phyloP scores from a whole-genome alignment of 2,113 vertebrate genomes.

The Carlito syrichta region DNA sequence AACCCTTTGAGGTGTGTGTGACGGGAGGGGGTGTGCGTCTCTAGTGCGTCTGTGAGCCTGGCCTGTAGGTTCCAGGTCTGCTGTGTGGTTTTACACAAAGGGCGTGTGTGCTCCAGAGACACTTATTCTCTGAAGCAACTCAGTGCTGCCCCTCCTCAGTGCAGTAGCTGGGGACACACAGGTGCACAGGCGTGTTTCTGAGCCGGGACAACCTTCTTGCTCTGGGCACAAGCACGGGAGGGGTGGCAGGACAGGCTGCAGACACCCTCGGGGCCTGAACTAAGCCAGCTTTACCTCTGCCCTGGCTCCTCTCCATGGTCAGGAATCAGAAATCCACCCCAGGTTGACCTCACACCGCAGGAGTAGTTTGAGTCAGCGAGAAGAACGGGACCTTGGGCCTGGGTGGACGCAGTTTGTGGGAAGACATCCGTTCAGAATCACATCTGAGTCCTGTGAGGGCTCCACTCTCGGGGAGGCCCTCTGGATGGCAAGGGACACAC shows the following conservation, averaged over 20 bases:
- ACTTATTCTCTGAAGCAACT: slow-evolving; percentile 53
- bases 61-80: background rate
- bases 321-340: background rate
- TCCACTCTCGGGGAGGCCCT: background rate
- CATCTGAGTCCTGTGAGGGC: rapidly evolving
- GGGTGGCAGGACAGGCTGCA: no score
- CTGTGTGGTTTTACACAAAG: background rate
- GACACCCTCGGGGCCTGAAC: background rate
- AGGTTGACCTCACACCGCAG: rapidly evolving
- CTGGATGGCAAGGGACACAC: rapidly evolving
- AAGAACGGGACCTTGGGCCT: no score
- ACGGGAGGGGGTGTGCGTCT: background rate
- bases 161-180: slow-evolving; percentile 43
- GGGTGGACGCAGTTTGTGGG: background rate
- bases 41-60: background rate
- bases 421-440: background rate
- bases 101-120: background rate
- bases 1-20: background rate
- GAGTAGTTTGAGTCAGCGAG: background rate
- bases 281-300: background rate
- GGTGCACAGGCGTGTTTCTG: rapidly evolving
- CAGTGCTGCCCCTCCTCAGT: rapidly evolving
- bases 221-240: no score
- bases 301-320: no score
- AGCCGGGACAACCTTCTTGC: background rate